Evolutionary conservation across 1,140 invertebrate genomes (phyloP), one percentile per base, ranked within the genome.

Genomic region (Himalopsyche phryganea): DNA sequence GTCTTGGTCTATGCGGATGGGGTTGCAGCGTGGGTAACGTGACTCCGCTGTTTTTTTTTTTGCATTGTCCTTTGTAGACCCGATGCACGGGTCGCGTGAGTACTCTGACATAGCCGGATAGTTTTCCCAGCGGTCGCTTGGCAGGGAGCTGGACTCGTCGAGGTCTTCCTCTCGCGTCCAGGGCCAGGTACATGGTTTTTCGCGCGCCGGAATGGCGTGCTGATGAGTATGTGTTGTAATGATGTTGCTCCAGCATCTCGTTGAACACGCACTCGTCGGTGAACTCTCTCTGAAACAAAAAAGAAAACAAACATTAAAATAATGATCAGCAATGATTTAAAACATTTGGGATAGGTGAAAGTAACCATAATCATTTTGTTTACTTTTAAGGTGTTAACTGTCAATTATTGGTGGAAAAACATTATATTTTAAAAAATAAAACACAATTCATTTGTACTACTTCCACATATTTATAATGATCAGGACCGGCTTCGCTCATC

Each of bases 151-250:
- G 82, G 35, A 88, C 85, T 61, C 83, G 82, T 17, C 88, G 76
- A 55, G 88, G 82, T 64, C 80, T 75, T 3, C 90, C 90, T 36
- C 78, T 73, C 57, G 83, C 82, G 69, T 89, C 87, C 40, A 92
- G 72, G 18, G 87, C 90, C 66, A 92, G 74, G 73, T 89, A 92
- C 55, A 85, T 75, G 0, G 87, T 88, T 61, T 85, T 83, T 63
- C 81, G 81, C 9, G 78, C 71, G 66, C 83, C 86, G 7, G 86
- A 88, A 80, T 90, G 87, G 69, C 83, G 83, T 50, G 80, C 82
- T 51, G 87, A 89, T 61, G 87, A 88, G 75, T 92, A 93, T 6
- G 87, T 88, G 73, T 91, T 92, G 80, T 91, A 92, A 70, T 89
- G 85, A 71, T 91, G 86, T 69, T 86, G 81, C 70, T 89, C 87